Percentiles rank a stretch among this genome's conserved stretches.
These are phyloP conservation scores for Chitala chitala DNA, from an alignment of 2,113 vertebrate species.

Conservation along the genomic window DNA sequence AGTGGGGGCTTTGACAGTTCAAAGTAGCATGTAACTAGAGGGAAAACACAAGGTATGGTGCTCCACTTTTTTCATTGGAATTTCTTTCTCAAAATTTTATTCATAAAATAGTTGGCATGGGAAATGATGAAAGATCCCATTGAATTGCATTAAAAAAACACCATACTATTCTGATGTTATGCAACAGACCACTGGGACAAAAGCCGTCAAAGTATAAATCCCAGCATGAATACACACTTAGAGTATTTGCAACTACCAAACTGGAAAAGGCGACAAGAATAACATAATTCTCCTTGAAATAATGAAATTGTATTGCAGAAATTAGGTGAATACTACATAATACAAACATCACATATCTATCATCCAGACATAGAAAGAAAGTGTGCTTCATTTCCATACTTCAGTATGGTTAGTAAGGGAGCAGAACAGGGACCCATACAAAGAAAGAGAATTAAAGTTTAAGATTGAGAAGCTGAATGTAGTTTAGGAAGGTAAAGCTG, in stretches of 20 bases:
- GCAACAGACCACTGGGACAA: conserved; percentile 35
- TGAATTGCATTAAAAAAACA: conserved; percentile 1
- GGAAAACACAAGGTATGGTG: not conserved
- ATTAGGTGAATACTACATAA: not conserved
- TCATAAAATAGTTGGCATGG: not conserved
- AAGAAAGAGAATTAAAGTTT: too few relatives aligned
- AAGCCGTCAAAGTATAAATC: conserved; percentile 7
- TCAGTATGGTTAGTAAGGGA: too few relatives aligned
- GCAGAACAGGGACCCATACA: too few relatives aligned
- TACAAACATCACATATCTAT: not conserved
- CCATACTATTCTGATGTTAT: conserved; percentile 29
- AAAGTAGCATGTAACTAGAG: not conserved
- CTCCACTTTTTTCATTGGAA: not conserved
- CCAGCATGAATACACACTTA: not conserved
- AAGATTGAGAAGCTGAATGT: too few relatives aligned
- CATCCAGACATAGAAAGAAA: not conserved
- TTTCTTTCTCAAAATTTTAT: not conserved
- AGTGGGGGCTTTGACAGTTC: not conserved
- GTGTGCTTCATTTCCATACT: too few relatives aligned
- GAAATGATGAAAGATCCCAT: not conserved
- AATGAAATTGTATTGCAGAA: not conserved
- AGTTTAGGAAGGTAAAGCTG: too few relatives aligned
- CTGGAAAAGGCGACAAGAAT: not conserved
- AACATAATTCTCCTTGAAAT: not conserved
- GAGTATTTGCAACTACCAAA: not conserved